Conservation (phyloP, 2,888 invertebrate species). For the Melinaea marsaeus region DNA sequence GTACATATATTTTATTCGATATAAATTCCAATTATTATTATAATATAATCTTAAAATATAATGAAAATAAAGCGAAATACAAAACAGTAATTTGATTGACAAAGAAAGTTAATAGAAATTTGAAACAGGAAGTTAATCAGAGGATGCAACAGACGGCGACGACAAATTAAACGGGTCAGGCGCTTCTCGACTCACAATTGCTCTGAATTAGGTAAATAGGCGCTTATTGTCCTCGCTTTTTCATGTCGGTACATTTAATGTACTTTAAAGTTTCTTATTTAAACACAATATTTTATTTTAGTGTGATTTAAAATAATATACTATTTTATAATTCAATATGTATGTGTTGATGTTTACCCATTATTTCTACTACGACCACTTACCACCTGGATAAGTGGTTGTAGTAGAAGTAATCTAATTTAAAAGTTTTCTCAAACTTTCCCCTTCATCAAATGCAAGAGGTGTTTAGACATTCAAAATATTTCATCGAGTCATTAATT, state of each 20-base stretch:
- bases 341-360: not conserved
- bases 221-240: constrained; percentile 38
- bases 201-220: constrained; percentile 64
- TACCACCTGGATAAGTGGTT: not conserved
- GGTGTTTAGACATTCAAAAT: constrained; percentile 57
- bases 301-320: not conserved
- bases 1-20: too few relatives aligned
- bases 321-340: not conserved
- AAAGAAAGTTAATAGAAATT: constrained; percentile 67
- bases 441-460: constrained; percentile 43
- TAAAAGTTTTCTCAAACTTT: constrained; percentile 25
- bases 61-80: constrained; percentile 30
- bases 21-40: not conserved
- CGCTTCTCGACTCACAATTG: constrained; percentile 52
- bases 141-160: constrained; percentile 57
- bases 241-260: constrained; percentile 30
- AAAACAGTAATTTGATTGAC: constrained; percentile 41
- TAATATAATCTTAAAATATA: constrained; percentile 36
- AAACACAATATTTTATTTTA: not conserved
- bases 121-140: constrained; percentile 71
- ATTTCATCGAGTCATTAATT: constrained; percentile 60
- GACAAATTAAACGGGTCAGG: constrained; percentile 65
- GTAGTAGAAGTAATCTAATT: constrained; percentile 14
- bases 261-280: constrained; percentile 13
- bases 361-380: not conserved